Evolutionary conservation across 1,140 invertebrate species (phyloP).

Genomic region (Bacillus rossius): DNA sequence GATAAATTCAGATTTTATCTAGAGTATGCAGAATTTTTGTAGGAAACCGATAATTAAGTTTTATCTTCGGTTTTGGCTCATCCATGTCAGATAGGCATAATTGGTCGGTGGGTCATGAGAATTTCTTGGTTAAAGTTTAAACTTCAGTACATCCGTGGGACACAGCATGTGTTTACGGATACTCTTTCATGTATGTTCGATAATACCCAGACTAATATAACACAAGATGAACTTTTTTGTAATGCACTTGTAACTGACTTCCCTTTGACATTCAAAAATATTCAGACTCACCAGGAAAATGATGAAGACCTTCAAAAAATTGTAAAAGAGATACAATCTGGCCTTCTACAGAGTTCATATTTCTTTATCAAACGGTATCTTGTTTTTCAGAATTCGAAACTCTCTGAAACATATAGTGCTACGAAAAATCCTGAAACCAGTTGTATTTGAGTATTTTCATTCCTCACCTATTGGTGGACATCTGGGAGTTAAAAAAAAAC

Average conservation of each 20-base stretch:
- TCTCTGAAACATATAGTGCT: neutral
- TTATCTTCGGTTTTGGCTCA: neutral
- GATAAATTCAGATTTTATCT: constrained; percentile 42
- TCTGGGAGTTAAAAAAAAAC: neutral
- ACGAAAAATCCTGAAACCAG: neutral
- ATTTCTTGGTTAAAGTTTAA: neutral
- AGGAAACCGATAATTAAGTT: neutral
- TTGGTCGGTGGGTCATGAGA: no score
- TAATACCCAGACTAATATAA: no score
- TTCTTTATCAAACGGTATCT: neutral
- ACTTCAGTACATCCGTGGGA: neutral
- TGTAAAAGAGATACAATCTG: neutral
- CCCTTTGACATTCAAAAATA: no score
- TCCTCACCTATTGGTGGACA: neutral
- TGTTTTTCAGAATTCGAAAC: no score
- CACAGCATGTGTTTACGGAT: neutral
- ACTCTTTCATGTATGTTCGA: neutral
- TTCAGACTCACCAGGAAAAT: neutral
- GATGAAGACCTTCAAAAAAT: neutral
- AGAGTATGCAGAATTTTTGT: constrained; percentile 13
- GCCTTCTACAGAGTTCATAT: neutral
- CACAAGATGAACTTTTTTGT: neutral
- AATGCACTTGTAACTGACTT: neutral
- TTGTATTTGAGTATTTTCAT: no score
- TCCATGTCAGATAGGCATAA: neutral